Evolutionary conservation across 2,113 vertebrate genomes (phyloP).

Genomic region (Halichoerus grypus): DNA sequence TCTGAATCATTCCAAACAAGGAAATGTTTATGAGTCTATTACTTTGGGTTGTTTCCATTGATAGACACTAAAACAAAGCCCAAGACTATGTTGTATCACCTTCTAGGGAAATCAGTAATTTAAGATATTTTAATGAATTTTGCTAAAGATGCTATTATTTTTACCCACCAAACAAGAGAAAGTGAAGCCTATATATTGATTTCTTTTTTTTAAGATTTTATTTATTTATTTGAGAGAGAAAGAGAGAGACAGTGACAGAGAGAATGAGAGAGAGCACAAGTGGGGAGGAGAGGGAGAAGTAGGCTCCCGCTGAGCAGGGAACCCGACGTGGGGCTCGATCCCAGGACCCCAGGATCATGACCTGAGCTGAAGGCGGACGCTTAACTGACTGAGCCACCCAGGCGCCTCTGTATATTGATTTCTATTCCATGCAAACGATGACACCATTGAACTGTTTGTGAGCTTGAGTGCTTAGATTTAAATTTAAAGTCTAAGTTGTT

Average conservation of each 20-base stretch:
- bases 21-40: not conserved
- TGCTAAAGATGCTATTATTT: not conserved
- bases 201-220: not conserved
- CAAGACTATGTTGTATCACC: not conserved
- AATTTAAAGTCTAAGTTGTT: not conserved
- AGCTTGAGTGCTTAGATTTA: not conserved
- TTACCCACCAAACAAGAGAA: not conserved
- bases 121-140: not conserved
- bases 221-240: not conserved
- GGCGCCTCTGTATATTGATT: not conserved
- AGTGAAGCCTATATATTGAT: not conserved
- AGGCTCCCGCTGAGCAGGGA: not conserved
- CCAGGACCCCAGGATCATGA: not conserved
- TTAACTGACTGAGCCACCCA: not conserved
- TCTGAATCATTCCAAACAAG: not conserved
- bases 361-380: not conserved
- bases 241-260: not conserved
- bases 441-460: not conserved
- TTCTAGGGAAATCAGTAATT: not conserved
- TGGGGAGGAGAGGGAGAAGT: not conserved
- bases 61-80: not conserved
- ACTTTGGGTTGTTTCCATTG: not conserved
- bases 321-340: not conserved
- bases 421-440: not conserved
- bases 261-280: not conserved